Base-by-base conservation (phyloP, 2,797 vertebrate species). In the Characodon lateralis region DNA sequence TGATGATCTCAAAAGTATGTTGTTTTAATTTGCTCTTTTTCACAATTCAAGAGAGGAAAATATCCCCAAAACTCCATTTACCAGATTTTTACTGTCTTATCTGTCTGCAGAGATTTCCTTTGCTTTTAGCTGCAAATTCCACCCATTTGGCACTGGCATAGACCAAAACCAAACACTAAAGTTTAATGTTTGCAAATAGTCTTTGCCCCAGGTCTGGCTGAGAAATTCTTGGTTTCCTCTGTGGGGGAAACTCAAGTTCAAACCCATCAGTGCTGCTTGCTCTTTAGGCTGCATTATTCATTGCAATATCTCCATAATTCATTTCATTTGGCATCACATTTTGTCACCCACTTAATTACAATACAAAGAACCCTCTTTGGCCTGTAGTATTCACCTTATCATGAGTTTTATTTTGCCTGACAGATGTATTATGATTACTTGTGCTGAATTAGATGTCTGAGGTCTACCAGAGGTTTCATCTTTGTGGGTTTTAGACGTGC, bases 111-210 rank as follows among this genome's bases (percentile, higher is more conserved):
- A 82, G 87, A 83, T 91, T 93, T 87, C 55, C 48, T 77, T 78
- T 56, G 53, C 71, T 59, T 83, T 78, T 22, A 70, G 76, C 56
- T 73, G 50, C 43, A 81, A 80, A 82, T 88, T 91, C 85, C 90
- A 89, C 87, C 84, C 77, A 82, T 84, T 65, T 83, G 81, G 80
- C 83, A 76, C 63, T 2, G 80, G 50, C 89, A 58, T 78, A 83
- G 88, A 79, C 78, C 77, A 88, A 88, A 89, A 77, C 71, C 87
- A 90, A 92, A 91, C 87, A 89, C 80, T 85, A 73, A 84, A 84
- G 82, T 83, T 74, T 85, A 86, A 91, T 90, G 89, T 92, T 91
- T 92, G 89, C 89, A 85, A 91, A 90, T 85, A 74, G 59, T 87
- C 51, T 81, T 39, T 35, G 31, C 61, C 61, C 31, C 18, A 22